Base-by-base conservation (phyloP, 1,140 invertebrate genomes). In the Plodia interpunctella region DNA sequence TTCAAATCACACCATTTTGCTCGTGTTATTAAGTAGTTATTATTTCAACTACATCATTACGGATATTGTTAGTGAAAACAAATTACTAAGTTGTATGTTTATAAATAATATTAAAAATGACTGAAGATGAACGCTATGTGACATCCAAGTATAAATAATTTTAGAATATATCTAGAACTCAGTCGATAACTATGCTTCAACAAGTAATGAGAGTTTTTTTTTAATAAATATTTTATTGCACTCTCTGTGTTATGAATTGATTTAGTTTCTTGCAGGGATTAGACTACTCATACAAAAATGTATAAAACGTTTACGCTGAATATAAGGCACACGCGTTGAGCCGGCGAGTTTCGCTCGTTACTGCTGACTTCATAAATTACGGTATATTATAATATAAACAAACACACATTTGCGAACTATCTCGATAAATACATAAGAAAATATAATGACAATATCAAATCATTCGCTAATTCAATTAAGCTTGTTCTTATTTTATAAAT, bases 401-500 rank as follows among this genome's bases (percentile, higher is more conserved):
- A 84, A 88, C 82, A 88, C 83, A 84, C 81, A 72, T 70, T 87
- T 84, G 80, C 82, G 69, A 78, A 76, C 80, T 87, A 88, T 66
- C 69, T 73, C 68, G 78, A 89, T 89, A 89, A 89, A 89, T 89
- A 89, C 83, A 82, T 89, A 87, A 79, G 83, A 87, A 89, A 89
- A 89, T 89, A 89, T 83, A 87, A 70, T 79, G 87, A 84, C 76
- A 66, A 71, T 70, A 63, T 67, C 62, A 62, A 69, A 75, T 78
- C 76, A 76, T 86, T 83, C 78, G 72, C 82, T 83, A 86, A 70
- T 75, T 72, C 76, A 74, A 70, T 64, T 77, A 82, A 83, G 75
- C 76, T 86, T 85, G 76, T 84, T 85, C 84, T 87, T 88, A 88
- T 83, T 71, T 87, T 78, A 89, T 89, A 89, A 89, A 89, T 89